Evolutionary conservation across 1,140 invertebrate species (phyloP).

Genomic region (Macrostomum lignano): DNA sequence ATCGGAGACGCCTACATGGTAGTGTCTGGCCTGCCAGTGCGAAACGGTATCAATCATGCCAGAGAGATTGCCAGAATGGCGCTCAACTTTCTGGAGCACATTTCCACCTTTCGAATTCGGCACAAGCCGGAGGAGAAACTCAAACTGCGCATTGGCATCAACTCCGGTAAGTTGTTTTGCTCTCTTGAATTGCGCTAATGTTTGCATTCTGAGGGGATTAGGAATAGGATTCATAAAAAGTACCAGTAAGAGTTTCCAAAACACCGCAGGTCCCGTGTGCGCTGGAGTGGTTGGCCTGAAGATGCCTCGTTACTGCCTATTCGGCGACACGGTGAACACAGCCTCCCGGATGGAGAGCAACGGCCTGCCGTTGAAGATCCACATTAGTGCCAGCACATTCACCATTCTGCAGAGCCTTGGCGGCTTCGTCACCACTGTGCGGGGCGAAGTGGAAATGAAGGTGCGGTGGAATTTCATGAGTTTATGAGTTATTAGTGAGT

Average conservation of each 20-base stretch:
- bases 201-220: no score
- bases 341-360: constrained; percentile 78
- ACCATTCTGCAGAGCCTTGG: background rate
- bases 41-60: constrained; percentile 42
- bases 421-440: constrained; percentile 2
- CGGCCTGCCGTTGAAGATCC: constrained; percentile 35
- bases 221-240: no score
- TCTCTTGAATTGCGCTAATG: no score
- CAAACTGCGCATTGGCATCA: constrained; percentile 69
- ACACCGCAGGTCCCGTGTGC: constrained; percentile 57
- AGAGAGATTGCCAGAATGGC: constrained; percentile 58
- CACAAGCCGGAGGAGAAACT: constrained; percentile 52
- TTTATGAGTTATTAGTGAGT: background rate
- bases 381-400: constrained; percentile 5
- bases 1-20: constrained; percentile 27
- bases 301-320: no score
- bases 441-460: constrained; percentile 7
- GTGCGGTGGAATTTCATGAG: constrained; percentile 8
- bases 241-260: no score
- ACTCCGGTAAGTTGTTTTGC: constrained; percentile 38
- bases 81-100: constrained; percentile 48
- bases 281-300: constrained; percentile 77
- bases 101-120: constrained; percentile 51
- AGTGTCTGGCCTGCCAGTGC: constrained; percentile 20
- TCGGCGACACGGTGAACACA: constrained; percentile 79